Evolutionary conservation across 2,113 vertebrate genomes (phyloP), one percentile per base, ranked within the genome.

Genomic region (Equus quagga): DNA sequence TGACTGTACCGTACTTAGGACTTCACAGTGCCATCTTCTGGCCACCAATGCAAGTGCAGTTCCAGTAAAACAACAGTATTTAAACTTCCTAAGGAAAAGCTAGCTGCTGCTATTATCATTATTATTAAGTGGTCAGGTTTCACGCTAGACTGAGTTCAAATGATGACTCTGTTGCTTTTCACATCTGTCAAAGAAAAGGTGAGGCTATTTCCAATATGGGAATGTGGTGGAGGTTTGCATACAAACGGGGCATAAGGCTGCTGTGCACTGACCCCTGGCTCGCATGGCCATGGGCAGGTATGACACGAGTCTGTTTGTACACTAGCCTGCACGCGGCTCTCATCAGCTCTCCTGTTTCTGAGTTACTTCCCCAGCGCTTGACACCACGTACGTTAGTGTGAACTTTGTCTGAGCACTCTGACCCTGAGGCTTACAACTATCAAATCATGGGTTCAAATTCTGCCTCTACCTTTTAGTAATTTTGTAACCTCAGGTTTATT

Each of bases 1-100:
- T 17, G n/a, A 88, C 81, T 54, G 18, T 9, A 56, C 14, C n/a
- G 12, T 28, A 70, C 80, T 84, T 89, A 26, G 8, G 18, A 60
- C 87, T 84, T 88, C 65, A 36, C n/a, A 93, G 46, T 94, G 94
- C 95, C 97, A 97, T 93, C 96, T 97, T 51, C 97, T 97, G 97
- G 75, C 82, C 15, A 73, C 10, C 17, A 54, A 0, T 6, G 51
- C 62, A 86, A 97, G 15, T 82, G 36, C 82, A 86, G 6, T 18
- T 82, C 33, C 62, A 75, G 51, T 49, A 80, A 88, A 70, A 13
- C 4, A 3, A 18, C 4, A 21, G 56, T 19, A 11, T 5, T 44
- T 17, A 13, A 4, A 23, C 21, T 69, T 76, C 17, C 14, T 73
- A 58, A 33, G 31, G 19, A 65, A 72, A 82, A 87, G 54, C 70